Conservation (phyloP, 2,797 vertebrate species). For the Phataginus tetradactyla region DNA sequence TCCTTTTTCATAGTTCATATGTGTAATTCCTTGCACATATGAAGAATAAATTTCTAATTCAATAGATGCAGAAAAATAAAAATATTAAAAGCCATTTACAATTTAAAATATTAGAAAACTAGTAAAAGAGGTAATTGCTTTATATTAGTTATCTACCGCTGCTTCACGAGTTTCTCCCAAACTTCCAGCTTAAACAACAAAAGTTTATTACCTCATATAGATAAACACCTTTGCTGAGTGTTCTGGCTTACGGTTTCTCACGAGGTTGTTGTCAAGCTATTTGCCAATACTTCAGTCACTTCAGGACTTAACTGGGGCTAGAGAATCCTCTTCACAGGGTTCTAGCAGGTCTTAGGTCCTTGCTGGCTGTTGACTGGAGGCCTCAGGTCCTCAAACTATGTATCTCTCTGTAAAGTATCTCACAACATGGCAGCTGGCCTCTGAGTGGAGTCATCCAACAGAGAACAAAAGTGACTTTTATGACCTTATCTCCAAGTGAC, state of each 20-base stretch:
- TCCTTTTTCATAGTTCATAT: neutral
- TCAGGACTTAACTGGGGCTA: neutral
- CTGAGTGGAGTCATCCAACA: neutral
- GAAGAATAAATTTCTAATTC: neutral
- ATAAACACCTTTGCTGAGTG: neutral
- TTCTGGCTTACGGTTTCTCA: neutral
- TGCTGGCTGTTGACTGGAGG: neutral
- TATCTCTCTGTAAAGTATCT: neutral
- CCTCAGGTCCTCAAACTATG: neutral
- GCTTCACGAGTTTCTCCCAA: neutral
- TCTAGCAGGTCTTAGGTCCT: neutral
- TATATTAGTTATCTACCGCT: neutral
- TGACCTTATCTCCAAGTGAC: neutral
- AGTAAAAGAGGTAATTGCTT: neutral
- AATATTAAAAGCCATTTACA: neutral
- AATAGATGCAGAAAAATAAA: neutral
- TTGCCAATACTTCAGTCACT: neutral
- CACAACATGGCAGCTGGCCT: neutral
- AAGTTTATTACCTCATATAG: neutral
- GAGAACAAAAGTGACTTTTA: neutral
- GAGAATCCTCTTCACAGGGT: neutral
- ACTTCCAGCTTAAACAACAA: neutral
- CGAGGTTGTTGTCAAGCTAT: neutral
- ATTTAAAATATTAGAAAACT: neutral
- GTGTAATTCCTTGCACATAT: neutral